phyloP scores from a whole-genome alignment of 2,113 vertebrate species.

The Delphinapterus leucas region DNA sequence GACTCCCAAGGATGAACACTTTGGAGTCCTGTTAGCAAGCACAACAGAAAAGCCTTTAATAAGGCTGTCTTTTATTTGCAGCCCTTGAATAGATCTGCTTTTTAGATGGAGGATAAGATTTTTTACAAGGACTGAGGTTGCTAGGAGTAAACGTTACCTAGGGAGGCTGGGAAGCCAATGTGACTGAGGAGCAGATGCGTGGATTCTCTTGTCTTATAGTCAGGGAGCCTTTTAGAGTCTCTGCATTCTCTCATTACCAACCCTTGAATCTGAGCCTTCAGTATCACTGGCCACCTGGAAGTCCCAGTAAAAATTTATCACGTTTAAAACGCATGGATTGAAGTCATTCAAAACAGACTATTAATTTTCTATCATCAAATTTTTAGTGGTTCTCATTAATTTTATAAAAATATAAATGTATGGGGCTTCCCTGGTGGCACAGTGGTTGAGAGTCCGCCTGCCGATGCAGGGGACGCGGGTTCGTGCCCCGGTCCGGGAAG shows the following conservation, averaged over 20 bases:
- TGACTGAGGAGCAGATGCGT: not conserved
- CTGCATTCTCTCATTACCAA: not conserved
- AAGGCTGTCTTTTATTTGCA: conserved; percentile 56
- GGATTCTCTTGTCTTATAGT: not conserved
- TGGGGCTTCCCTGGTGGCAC: not conserved
- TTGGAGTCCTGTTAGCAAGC: conserved; percentile 49
- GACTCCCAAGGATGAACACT: conserved; percentile 65
- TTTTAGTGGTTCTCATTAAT: not conserved
- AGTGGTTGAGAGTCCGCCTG: too few relatives aligned
- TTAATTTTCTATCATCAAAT: not conserved
- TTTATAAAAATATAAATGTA: not conserved
- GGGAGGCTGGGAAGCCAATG: not conserved
- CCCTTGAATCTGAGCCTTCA: not conserved
- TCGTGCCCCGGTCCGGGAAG: too few relatives aligned
- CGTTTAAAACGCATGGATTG: not conserved
- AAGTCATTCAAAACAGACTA: not conserved
- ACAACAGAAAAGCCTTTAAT: conserved; percentile 67
- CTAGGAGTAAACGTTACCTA: conserved; percentile 47
- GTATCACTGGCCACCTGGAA: not conserved
- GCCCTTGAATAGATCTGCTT: conserved; percentile 70
- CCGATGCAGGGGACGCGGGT: too few relatives aligned
- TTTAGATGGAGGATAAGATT: conserved; percentile 79
- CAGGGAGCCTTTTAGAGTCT: not conserved
- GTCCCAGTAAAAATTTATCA: not conserved
- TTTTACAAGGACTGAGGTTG: conserved; percentile 66